Base-by-base conservation (phyloP, 1,140 invertebrate species). In the Pseudobourletiella spinata region DNA sequence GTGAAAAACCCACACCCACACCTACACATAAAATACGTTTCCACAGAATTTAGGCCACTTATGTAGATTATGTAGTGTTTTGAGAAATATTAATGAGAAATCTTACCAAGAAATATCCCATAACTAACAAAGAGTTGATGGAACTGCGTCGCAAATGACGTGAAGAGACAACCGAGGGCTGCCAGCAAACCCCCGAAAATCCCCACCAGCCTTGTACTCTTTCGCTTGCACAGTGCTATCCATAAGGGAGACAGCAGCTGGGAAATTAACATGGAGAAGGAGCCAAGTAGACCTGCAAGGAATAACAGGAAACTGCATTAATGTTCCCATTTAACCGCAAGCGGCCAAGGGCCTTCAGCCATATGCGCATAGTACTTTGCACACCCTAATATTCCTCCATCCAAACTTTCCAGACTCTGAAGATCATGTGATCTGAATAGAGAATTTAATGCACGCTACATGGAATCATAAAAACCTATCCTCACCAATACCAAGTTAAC, bases 101-200 rank as follows among this genome's bases (percentile, higher is more conserved):
- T n/a, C 76, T 80, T 71, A 86, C 85, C 81, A 51, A 83, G 73
- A 18, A 83, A 75, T 25, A 77, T 76, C 15, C 83, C 84, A 67
- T 89, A 91, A 76, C 88, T 91, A 80, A 92, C 87, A 78, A 89
- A 90, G 26, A 92, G 78, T 72, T 94, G 91, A 76, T 92, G 88
- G 73, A 90, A 89, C 73, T 91, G 86, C 24, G 84, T 86, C 11
- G 89, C 89, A 73, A 93, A 94, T 25, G 84, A 87, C 3, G 88
- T 89, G 77, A 91, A 93, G 56, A 91, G 82, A 72, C 87, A 90
- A 18, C 88, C 90, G 16, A 93, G 78, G 0, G 89, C 87, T 1
- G 87, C 86, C 20, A 92, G 82, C 55, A 93, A 80, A 8, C 89
- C 89, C 32, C 89, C 89, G 64, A 92, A 83, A 1, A 93, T 88